These are phyloP conservation scores for Mnemiopsis leidyi DNA, from an alignment of 37 sponge, comb jelly and placozoan genomes.

Conservation along the genomic window DNA sequence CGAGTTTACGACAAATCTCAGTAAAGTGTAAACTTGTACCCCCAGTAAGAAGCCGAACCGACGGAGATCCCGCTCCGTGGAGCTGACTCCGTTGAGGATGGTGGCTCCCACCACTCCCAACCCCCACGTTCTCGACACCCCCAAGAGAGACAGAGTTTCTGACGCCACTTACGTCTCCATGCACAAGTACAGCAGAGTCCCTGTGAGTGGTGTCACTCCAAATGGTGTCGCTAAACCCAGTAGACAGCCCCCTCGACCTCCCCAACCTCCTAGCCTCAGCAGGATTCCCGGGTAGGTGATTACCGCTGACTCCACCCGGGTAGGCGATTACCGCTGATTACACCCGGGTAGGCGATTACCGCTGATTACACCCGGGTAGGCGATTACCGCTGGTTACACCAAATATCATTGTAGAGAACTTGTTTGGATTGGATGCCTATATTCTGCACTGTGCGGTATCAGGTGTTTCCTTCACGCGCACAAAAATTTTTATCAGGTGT, in stretches of 20 bases:
- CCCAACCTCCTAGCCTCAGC: slow-evolving; percentile 11
- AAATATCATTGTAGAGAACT: too few species aligned
- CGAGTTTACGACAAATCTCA: not conserved
- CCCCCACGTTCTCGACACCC: not conserved
- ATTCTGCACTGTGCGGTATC: too few species aligned
- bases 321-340: too few species aligned
- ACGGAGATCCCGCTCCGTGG: slow-evolving; percentile 17
- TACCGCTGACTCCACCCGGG: too few species aligned
- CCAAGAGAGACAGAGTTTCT: slow-evolving; percentile 6
- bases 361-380: too few species aligned
- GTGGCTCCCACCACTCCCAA: not conserved
- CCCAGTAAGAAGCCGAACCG: slow-evolving; percentile 9
- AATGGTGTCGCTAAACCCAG: not conserved
- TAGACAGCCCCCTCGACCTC: not conserved
- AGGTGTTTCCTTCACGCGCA: too few species aligned
- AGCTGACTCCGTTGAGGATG: not conserved
- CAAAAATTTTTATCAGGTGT: too few species aligned
- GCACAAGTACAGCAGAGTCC: slow-evolving; percentile 10
- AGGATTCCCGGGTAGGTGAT: not conserved
- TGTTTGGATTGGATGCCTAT: too few species aligned
- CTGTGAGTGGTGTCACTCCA: not conserved
- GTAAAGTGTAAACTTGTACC: not conserved
- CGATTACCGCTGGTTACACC: too few species aligned
- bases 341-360: too few species aligned
- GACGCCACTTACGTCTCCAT: slow-evolving; percentile 53